These are phyloP conservation scores for Conger conger DNA, from an alignment of 2,113 vertebrate species.

Conservation along the genomic window DNA sequence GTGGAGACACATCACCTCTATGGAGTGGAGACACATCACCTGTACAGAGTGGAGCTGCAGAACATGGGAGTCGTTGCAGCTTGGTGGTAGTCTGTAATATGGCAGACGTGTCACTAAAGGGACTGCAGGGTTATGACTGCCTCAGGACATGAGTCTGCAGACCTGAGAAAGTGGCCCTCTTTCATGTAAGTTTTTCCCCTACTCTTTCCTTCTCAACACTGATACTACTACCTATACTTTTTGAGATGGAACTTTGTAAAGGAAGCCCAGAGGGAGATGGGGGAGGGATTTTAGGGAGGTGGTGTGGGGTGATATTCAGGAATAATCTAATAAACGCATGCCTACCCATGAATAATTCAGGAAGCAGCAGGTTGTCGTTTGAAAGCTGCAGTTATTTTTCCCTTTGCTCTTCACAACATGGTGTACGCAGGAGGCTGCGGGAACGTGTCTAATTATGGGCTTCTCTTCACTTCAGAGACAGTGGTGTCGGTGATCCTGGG, in stretches of 20 bases:
- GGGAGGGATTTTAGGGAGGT: background rate
- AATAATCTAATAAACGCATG: slow-evolving; percentile 20
- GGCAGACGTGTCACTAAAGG: background rate
- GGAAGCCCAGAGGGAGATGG: background rate
- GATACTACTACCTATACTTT: background rate
- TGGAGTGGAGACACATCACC: too few species aligned
- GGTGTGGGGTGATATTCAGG: background rate
- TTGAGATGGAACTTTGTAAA: background rate
- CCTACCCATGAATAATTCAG: slow-evolving; percentile 70
- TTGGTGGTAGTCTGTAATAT: too few species aligned
- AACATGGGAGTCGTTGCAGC: background rate
- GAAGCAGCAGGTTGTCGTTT: slow-evolving; percentile 66
- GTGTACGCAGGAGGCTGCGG: background rate
- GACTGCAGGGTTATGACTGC: background rate
- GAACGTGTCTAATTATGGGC: background rate
- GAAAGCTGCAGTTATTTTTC: slow-evolving; percentile 52
- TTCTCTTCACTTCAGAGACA: background rate
- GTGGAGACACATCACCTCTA: too few species aligned
- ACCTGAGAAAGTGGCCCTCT: background rate
- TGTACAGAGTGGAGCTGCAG: too few species aligned
- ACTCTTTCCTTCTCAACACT: background rate
- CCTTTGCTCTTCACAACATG: background rate
- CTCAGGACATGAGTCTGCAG: background rate
- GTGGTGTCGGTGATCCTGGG: background rate
- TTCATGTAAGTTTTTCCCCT: background rate